Evolutionary conservation across 2,797 vertebrate species (phyloP), one percentile per base, ranked within the genome.

Genomic region (Catamblyrhynchus diadema): DNA sequence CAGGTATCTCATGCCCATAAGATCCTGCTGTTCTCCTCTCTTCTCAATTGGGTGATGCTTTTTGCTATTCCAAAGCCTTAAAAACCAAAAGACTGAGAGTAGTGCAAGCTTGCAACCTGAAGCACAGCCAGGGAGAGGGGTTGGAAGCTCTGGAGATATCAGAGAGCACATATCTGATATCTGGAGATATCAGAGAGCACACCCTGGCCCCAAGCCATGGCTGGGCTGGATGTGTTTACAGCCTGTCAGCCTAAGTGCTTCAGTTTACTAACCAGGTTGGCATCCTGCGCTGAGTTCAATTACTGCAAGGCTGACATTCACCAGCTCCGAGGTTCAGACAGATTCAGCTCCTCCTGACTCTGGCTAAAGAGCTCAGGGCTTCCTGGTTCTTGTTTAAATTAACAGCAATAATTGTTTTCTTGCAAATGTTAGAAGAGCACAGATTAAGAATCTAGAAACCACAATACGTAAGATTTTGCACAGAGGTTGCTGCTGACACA

Each of bases 181-280:
- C 30, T 53, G 51, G 51, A n/a, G 51, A n/a, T n/a, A 53, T 21
- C 51, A 54, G 30, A 53, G 51, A 53, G 61, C 59, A 16, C 9
- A 23, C 1, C 0, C 70, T 96, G 94, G 93, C 94, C 74, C n/a
- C 0, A 0, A 81, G 96, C 94, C 94, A 86, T 1, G 51, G 75
- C 89, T 90, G 82, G 32, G 88, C 5, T 84, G 27, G 74, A 65
- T 59, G 69, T 92, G 92, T 95, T 95, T 92, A 91, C 92, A 96
- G 78, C 86, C 74, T 91, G 90, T 86, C 95, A 95, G 81, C 72
- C 57, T 7, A 69, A 77, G 81, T 32, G n/a, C 77, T 93, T 74
- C 3, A 62, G 87, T 91, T 94, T 84, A 82, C 89, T 92, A 93
- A 90, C 77, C 91, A 94, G 91, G 89, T 27, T 96, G 94, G 93